Conservation (phyloP, 2,888 invertebrate species). For the Dryadula phaetusa region DNA sequence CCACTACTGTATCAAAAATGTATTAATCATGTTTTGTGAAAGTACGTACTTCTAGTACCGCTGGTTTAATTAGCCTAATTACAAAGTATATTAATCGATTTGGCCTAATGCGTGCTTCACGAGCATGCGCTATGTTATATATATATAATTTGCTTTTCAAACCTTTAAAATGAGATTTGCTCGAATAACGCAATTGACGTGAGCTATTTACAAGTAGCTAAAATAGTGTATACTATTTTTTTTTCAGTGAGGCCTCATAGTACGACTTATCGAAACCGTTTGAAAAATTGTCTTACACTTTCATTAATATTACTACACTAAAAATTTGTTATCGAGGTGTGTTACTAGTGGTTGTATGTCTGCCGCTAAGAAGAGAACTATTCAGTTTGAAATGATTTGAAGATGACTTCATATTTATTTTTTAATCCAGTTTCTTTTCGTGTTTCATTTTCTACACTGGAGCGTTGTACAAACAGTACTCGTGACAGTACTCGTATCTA, state of each 20-base stretch:
- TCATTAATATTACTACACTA: no score
- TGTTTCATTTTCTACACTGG: not conserved
- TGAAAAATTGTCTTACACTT: no score
- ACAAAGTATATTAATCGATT: not conserved
- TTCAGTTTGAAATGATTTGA: no score
- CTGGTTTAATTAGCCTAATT: slow-evolving; percentile 6
- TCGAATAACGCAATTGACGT: not conserved
- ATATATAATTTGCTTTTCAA: not conserved
- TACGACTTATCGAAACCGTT: no score
- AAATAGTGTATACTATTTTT: not conserved
- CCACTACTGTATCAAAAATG: no score
- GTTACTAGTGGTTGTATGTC: no score
- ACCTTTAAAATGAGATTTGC: not conserved
- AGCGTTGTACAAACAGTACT: not conserved
- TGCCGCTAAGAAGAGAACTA: no score
- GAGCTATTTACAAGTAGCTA: not conserved
- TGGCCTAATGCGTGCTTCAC: not conserved
- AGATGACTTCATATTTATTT: no score
- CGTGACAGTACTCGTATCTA: not conserved
- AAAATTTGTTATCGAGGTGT: no score
- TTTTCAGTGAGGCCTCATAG: not conserved
- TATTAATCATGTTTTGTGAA: not conserved
- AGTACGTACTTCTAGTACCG: not conserved
- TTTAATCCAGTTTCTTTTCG: no score
- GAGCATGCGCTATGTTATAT: not conserved